Evolutionary conservation across 2,888 invertebrate genomes (phyloP), one percentile per base, ranked within the genome.

Genomic region (Nymphalis c-album): DNA sequence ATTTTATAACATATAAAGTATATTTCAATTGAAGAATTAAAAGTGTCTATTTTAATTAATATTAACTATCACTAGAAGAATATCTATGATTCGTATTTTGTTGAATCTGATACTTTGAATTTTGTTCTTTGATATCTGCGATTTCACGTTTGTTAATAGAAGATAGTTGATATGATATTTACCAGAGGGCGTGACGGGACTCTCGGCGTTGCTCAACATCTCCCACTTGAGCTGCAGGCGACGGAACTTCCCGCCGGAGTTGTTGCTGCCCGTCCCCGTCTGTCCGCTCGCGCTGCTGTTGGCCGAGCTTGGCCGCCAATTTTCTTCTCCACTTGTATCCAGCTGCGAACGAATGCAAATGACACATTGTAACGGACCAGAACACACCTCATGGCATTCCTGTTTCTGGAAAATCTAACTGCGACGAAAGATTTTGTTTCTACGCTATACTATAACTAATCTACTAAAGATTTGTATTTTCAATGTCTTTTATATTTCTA

Each of bases 211-310:
- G 74, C 95, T 95, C 73, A 96, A 91, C 88, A 95, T 93, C 82
- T 97, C 96, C 97, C 97, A 97, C 79, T 96, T 96, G 80, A 95
- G 94, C 79, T 96, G 96, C 69, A 97, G 87, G 72, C 95, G 93
- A 26, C 95, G 93, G 89, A 96, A 97, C 79, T 96, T 95, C 70
- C 94, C 94, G 13, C 95, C 95, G 7, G 94, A 94, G 75, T 90
- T 84, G 75, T 85, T 87, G 78, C 88, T 90, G 22, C 94, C 51
- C 17, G 40, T 94, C 67, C 87, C 84, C 1, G 90, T 88, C 73
- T 87, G 86, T 18, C 79, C 87, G 73, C 91, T 90, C 22, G 87
- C 89, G 22, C 86, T 85, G 71, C 91, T 91, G 68, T 88, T 87
- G 8, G 90, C 91, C 0, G 92, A 92, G 0, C 87, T 82, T 1